Conservation (phyloP, 2,113 vertebrate species). For the Brachyhypopomus occidentalis region DNA sequence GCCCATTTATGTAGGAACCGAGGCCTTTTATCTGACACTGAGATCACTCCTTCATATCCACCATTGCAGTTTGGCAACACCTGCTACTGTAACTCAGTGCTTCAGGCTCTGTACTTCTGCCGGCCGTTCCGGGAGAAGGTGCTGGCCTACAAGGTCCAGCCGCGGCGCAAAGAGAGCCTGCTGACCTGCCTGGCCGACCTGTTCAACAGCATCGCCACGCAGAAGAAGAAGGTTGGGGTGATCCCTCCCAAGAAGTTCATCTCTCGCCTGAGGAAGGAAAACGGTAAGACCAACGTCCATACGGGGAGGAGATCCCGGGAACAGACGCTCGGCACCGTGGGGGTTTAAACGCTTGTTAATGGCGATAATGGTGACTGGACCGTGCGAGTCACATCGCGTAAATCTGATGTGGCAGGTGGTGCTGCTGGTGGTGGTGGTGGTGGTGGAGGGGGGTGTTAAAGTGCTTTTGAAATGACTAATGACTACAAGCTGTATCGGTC, state of each 20-base stretch:
- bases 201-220: constrained; percentile 91
- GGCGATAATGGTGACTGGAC: background rate
- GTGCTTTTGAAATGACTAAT: constrained; percentile 1
- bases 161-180: constrained; percentile 87
- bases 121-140: constrained; percentile 93
- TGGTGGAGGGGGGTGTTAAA: too few relatives aligned
- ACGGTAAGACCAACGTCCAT: constrained; percentile 71
- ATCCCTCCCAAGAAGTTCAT: constrained; percentile 94
- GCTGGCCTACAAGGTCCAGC: constrained; percentile 90
- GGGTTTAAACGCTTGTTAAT: background rate
- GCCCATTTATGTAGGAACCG: background rate
- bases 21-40: background rate
- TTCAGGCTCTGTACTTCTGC: constrained; percentile 93
- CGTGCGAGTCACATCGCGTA: background rate
- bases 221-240: constrained; percentile 94
- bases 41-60: background rate
- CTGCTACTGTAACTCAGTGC: constrained; percentile 95
- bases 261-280: constrained; percentile 89
- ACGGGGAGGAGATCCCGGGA: background rate
- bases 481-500: background rate
- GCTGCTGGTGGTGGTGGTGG: too few relatives aligned
- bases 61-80: constrained; percentile 87
- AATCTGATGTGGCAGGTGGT: background rate
- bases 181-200: constrained; percentile 90
- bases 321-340: too few relatives aligned